Base-by-base conservation (phyloP, 2,888 invertebrate species). In the Trypoxylon attenuatum region DNA sequence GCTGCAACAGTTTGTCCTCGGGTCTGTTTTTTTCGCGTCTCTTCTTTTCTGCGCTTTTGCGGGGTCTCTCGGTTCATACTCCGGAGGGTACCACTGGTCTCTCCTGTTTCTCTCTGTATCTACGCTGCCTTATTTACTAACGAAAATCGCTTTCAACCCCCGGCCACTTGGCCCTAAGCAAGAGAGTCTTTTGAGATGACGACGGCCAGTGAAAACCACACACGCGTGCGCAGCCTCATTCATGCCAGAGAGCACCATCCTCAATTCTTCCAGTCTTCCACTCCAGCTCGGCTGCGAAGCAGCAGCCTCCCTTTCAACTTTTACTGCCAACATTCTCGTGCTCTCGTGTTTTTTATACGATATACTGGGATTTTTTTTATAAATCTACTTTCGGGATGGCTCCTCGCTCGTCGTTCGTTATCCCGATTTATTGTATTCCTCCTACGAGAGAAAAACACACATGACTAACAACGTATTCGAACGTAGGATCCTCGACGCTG, bases 101-200 rank as follows among this genome's bases (percentile, higher is more conserved):
- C n/a, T n/a, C n/a, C n/a, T n/a, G n/a, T n/a, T 27, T 47, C 52
- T 43, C 25, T 45, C 45, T 47, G 19, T 23, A 42, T 51, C 15
- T 42, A 38, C 47, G 38, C 41, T 52, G 41, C 18, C 45, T 51
- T 55, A 49, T 62, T 66, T 57, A 69, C 62, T 67, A 69, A 69
- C 59, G 55, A 67, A 56, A 47, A 58, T 67, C 15, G 50, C 66
- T 58, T 56, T 62, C 52, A 42, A 62, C 51, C 45, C 43, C 46
- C 33, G 43, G 46, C 51, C 50, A 47, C 57, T 65, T 51, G n/a
- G n/a, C n/a, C n/a, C n/a, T n/a, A n/a, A n/a, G n/a, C n/a, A n/a
- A 33, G 45, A 41, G 51, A 23, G 5, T 38, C 5, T 8, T 21
- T 21, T 27, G 2, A 13, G 25, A 21, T 33, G 38, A 49, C 15